Evolutionary conservation across 2,888 invertebrate species (phyloP), one percentile per base, ranked within the genome.

Genomic region (Dryobota labecula): DNA sequence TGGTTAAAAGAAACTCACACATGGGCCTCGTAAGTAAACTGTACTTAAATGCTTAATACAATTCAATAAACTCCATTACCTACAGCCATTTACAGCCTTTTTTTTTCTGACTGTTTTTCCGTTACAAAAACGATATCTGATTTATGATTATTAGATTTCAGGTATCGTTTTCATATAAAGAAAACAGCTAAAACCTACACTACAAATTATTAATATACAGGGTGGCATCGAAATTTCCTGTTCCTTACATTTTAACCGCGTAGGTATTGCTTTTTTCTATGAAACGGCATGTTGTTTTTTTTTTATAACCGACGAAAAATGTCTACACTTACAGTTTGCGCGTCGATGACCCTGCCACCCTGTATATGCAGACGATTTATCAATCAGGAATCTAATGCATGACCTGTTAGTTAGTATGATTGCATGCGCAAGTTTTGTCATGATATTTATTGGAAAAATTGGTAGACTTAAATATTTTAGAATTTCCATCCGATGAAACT

Each of bases 21-120:
- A n/a, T n/a, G n/a, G n/a, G n/a, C n/a, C n/a, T n/a, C n/a, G n/a
- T n/a, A 13, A 24, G 5, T 43, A 8, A 60, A 45, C 11, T 58
- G 43, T 20, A 60, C 27, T 20, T 27, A 20, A 41, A 13, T 45
- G 13, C 8, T n/a, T 15, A 2, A 61, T 9, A 15, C 30, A 61
- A 43, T 60, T 27, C 2, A 41, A 60, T 61, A 61, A 61, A 49
- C 2, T n/a, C 9, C 13, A 61, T 49, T 61, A n/a, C n/a, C n/a
- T n/a, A 30, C 13, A 20, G 5, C 8, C 2, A 41, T 60, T 27
- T 18, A 2, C 1, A 18, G 11, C 3, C 6, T 20, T 20, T 60
- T 20, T 20, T 60, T 27, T 43, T 24, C 8, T 30, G n/a, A 2
- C 9, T 47, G 5, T 27, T 60, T 58, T 15, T 30, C 7, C 0